Conservation (phyloP, 2,888 invertebrate species). For the Nephrocerus scutellatus region DNA sequence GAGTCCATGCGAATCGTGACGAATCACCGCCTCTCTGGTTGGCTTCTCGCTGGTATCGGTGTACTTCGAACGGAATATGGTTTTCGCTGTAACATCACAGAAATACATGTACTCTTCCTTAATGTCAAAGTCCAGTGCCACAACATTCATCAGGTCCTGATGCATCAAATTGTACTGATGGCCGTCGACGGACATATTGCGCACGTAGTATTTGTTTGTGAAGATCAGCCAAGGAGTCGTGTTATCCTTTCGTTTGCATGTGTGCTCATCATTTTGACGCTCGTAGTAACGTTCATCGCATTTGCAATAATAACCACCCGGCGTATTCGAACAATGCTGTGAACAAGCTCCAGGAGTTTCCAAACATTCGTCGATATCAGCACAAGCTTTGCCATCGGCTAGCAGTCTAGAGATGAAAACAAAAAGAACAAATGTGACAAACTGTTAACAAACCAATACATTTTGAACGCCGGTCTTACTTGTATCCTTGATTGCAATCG, state of each 20-base stretch:
- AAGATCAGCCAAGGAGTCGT: slow-evolving; percentile 82
- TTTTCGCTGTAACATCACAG: slow-evolving; percentile 93
- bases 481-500: slow-evolving; percentile 90
- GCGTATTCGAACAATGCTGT: slow-evolving; percentile 91
- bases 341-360: slow-evolving; percentile 87
- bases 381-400: slow-evolving; percentile 84
- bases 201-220: slow-evolving; percentile 94
- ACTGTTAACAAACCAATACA: no score
- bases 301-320: slow-evolving; percentile 92
- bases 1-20: slow-evolving; percentile 92
- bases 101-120: slow-evolving; percentile 82
- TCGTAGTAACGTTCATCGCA: slow-evolving; percentile 90
- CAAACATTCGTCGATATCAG: slow-evolving; percentile 83
- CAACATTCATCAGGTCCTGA: slow-evolving; percentile 93
- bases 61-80: slow-evolving; percentile 73
- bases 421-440: no score
- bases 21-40: slow-evolving; percentile 73
- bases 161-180: slow-evolving; percentile 76
- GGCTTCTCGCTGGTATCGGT: slow-evolving; percentile 51
- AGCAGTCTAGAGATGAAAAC: slow-evolving; percentile 51
- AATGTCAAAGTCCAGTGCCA: slow-evolving; percentile 90
- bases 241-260: slow-evolving; percentile 82
- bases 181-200: slow-evolving; percentile 91
- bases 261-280: slow-evolving; percentile 75
- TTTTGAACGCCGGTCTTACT: no score